These are phyloP conservation scores for Timandra comae DNA, from an alignment of 2,888 invertebrate genomes.

Conservation along the genomic window DNA sequence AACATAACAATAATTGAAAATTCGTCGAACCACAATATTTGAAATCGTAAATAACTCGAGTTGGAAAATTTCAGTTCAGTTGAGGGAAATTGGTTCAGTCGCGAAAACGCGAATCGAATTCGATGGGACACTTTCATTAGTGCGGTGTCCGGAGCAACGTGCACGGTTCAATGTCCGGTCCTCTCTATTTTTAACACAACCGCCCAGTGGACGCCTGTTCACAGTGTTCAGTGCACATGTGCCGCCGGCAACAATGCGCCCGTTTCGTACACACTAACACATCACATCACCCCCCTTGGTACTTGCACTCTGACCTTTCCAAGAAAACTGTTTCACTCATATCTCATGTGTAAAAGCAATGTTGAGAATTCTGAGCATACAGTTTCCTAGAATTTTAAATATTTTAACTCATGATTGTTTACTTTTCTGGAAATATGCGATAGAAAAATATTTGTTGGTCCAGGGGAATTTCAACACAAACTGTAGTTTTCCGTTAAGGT, in stretches of 20 bases:
- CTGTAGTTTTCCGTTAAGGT: no score
- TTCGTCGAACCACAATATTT: no score
- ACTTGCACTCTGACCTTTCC: constrained; percentile 5
- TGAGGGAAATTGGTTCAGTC: constrained; percentile 51
- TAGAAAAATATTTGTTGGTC: no score
- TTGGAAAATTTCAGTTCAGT: constrained; percentile 24
- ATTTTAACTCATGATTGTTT: neutral
- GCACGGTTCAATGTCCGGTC: constrained; percentile 69
- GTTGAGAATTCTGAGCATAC: no score
- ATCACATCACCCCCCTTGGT: constrained; percentile 11
- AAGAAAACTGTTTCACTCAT: neutral
- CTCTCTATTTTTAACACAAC: constrained; percentile 64
- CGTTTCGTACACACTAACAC: constrained; percentile 9
- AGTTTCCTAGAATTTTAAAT: no score
- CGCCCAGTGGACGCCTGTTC: constrained; percentile 27
- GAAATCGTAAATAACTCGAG: constrained; percentile 22
- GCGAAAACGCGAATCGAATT: constrained; percentile 46
- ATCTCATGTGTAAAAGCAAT: neutral
- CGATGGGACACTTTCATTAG: constrained; percentile 67
- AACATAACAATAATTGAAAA: no score
- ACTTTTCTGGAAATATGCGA: constrained; percentile 8
- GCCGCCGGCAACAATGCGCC: constrained; percentile 17
- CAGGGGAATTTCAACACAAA: no score
- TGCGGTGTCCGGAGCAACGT: constrained; percentile 58
- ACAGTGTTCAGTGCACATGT: constrained; percentile 15